These are phyloP conservation scores for Uloborus plumipes DNA, from an alignment of 2,888 invertebrate genomes.

Conservation along the genomic window DNA sequence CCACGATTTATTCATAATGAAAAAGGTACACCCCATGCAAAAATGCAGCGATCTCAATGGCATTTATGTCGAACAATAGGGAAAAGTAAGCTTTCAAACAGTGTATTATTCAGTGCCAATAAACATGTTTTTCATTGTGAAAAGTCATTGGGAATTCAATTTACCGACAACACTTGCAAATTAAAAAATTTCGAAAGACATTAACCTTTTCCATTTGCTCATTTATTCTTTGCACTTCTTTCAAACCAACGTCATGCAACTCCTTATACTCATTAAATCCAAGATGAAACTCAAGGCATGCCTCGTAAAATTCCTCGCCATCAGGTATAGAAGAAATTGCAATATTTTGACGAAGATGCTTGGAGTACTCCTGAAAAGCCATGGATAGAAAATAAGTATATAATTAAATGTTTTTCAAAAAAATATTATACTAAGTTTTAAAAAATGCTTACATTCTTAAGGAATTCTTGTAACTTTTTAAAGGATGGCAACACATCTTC, in stretches of 20 bases:
- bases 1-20: too few species aligned
- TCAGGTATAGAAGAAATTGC: slow-evolving; percentile 69
- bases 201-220: slow-evolving; percentile 67
- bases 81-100: too few species aligned
- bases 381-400: slow-evolving; percentile 14
- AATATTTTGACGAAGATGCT: slow-evolving; percentile 67
- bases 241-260: slow-evolving; percentile 70
- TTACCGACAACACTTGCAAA: too few species aligned
- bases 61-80: too few species aligned
- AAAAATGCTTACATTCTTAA: slow-evolving; percentile 22
- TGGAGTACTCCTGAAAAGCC: slow-evolving; percentile 68
- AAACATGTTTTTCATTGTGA: too few species aligned
- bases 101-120: too few species aligned
- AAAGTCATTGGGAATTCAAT: too few species aligned
- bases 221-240: slow-evolving; percentile 69
- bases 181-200: neutral
- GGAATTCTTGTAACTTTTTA: slow-evolving; percentile 21
- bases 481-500: slow-evolving; percentile 36
- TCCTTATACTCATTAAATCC: slow-evolving; percentile 69
- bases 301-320: slow-evolving; percentile 69
- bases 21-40: too few species aligned
- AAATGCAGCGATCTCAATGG: too few species aligned
- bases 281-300: slow-evolving; percentile 70
- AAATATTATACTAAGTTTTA: neutral
- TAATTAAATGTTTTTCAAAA: neutral